Evolutionary conservation across 2,888 invertebrate species (phyloP).

Genomic region (Pyrrhia umbra): DNA sequence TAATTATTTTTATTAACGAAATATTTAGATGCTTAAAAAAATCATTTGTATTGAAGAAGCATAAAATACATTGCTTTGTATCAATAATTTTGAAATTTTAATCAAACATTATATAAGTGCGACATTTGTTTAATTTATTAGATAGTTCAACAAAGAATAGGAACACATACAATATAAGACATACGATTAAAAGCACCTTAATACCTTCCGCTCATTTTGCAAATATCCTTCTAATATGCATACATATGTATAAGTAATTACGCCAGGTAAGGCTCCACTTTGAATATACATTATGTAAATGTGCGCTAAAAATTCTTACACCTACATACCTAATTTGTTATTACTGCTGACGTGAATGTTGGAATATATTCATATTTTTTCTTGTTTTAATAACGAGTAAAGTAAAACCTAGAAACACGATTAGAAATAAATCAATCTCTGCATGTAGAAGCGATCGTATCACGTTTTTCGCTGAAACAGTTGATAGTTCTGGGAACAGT

Average conservation of each 20-base stretch:
- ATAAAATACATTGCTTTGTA: too few relatives aligned
- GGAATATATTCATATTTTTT: constrained; percentile 12
- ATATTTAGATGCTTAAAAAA: too few relatives aligned
- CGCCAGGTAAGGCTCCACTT: constrained; percentile 46
- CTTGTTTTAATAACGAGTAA: not conserved
- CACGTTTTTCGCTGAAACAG: too few relatives aligned
- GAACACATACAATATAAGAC: not conserved
- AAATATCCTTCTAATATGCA: constrained; percentile 47
- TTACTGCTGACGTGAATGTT: constrained; percentile 20
- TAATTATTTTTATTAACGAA: too few relatives aligned
- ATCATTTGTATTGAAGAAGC: too few relatives aligned
- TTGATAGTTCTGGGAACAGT: too few relatives aligned
- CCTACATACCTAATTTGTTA: constrained; percentile 27
- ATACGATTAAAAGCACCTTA: constrained; percentile 29
- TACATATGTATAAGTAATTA: constrained; percentile 56
- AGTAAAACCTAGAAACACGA: too few relatives aligned
- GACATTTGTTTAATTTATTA: not conserved
- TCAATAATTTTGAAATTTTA: too few relatives aligned
- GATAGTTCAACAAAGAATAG: constrained; percentile 15
- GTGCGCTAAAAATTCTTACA: constrained; percentile 48
- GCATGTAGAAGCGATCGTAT: too few relatives aligned
- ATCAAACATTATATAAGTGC: too few relatives aligned
- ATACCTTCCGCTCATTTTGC: constrained; percentile 50
- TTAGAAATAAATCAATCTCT: too few relatives aligned
- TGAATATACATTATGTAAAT: constrained; percentile 62